Evolutionary conservation across 1,140 invertebrate species (phyloP).

Genomic region (Octopus sinensis): DNA sequence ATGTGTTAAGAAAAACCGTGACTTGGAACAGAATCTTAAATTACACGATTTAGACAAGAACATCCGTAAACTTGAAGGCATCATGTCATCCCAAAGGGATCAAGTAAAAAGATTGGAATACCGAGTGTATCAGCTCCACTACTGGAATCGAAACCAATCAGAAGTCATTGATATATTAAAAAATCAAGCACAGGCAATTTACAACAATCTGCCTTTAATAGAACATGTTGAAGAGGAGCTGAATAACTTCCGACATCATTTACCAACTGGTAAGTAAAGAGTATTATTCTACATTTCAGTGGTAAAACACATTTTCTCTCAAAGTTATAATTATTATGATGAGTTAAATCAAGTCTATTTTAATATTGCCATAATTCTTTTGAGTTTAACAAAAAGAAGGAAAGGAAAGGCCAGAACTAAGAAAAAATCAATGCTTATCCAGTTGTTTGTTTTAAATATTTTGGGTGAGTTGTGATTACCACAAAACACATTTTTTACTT

Average conservation of each 20-base stretch:
- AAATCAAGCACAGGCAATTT: slow-evolving; percentile 23
- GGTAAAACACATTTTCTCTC: too few species aligned
- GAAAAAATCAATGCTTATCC: too few species aligned
- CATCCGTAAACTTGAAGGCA: slow-evolving; percentile 24
- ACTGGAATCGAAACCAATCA: slow-evolving; percentile 26
- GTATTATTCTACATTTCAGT: too few species aligned
- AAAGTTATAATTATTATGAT: too few species aligned
- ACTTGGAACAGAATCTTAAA: slow-evolving; percentile 38
- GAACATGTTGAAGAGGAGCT: slow-evolving; percentile 37
- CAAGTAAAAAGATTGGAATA: slow-evolving; percentile 37
- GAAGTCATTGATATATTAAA: slow-evolving; percentile 26
- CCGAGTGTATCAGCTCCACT: slow-evolving; percentile 29
- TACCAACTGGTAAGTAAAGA: slow-evolving; percentile 41
- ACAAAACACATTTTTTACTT: too few species aligned
- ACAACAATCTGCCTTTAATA: slow-evolving; percentile 31
- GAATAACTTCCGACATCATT: slow-evolving; percentile 34
- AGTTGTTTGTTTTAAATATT: too few species aligned
- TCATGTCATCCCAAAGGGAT: slow-evolving; percentile 27
- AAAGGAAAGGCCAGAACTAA: too few species aligned
- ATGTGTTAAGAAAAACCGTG: slow-evolving; percentile 41
- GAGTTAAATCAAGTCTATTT: too few species aligned
- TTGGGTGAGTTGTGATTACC: too few species aligned
- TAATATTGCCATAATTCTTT: too few species aligned
- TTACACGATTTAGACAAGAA: slow-evolving; percentile 33
- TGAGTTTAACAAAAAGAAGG: too few species aligned